Conservation (phyloP, 2,113 vertebrate species). For the Rhea americana region DNA sequence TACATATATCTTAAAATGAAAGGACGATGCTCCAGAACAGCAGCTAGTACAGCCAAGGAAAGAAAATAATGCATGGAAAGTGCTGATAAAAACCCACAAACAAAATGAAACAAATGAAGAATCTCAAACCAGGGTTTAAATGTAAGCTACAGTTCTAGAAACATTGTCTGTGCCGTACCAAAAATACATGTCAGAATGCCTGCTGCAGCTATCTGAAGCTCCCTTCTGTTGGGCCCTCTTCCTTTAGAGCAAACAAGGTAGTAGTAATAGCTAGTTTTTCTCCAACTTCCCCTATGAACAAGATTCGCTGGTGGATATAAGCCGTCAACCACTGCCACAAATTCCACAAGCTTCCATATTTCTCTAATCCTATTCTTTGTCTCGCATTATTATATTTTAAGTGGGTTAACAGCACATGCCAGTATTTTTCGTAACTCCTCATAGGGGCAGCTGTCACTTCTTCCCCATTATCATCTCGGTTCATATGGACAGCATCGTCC, state of each 20-base stretch:
- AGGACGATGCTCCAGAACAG: background rate
- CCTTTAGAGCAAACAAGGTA: conserved; percentile 51
- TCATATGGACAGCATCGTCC: background rate
- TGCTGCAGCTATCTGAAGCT: conserved; percentile 52
- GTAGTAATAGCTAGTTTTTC: conserved; percentile 26
- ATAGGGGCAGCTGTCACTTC: background rate
- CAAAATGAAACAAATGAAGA: conserved; percentile 24
- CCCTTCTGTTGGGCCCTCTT: conserved; percentile 64
- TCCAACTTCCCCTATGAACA: conserved; percentile 42
- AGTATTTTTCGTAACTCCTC: background rate
- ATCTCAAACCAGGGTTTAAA: conserved; percentile 34
- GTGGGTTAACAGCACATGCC: background rate
- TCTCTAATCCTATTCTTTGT: conserved; percentile 1
- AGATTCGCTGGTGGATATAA: conserved; percentile 9
- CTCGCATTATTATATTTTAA: background rate
- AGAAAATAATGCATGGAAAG: conserved; percentile 1
- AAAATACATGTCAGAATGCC: conserved; percentile 51
- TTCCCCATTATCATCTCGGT: background rate
- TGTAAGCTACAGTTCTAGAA: background rate
- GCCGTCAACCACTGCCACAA: conserved; percentile 4
- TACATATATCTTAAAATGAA: background rate
- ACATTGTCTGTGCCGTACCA: background rate
- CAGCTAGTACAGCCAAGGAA: background rate
- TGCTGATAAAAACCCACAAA: background rate
- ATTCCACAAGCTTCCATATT: conserved; percentile 5